These are phyloP conservation scores for Haliaeetus leucogaster DNA, from an alignment of 2,113 vertebrate genomes.

Conservation along the genomic window DNA sequence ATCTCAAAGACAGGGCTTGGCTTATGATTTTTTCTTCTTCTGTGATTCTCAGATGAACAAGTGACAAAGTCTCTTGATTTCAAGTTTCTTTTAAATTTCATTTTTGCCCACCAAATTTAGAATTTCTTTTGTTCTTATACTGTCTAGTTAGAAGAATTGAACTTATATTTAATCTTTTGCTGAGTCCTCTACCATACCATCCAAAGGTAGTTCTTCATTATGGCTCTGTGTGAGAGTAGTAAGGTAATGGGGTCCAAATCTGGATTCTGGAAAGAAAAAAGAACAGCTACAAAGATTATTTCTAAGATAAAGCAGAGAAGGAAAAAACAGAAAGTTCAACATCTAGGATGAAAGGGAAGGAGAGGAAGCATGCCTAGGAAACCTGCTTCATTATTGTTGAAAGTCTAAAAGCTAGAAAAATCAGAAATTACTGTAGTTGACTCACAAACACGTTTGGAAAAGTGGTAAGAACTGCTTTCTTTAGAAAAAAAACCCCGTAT, in stretches of 20 bases:
- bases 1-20: background rate
- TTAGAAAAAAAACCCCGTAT: fast-evolving
- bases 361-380: background rate
- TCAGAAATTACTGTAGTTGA: background rate
- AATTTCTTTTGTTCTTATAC: background rate
- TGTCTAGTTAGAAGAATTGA: background rate
- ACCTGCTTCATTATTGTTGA: background rate
- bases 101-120: background rate
- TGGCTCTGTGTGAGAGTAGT: background rate
- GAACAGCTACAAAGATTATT: background rate
- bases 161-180: background rate
- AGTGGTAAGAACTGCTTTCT: background rate
- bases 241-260: background rate
- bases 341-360: background rate
- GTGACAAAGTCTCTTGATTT: background rate
- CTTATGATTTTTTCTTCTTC: background rate
- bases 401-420: background rate
- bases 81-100: background rate
- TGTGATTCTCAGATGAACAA: background rate
- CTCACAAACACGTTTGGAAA: background rate
- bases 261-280: background rate
- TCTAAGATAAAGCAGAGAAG: background rate
- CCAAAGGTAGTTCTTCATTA: background rate
- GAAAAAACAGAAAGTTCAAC: background rate
- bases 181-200: background rate